phyloP scores from a whole-genome alignment of 2,113 vertebrate genomes.

The Zapus hudsonius region DNA sequence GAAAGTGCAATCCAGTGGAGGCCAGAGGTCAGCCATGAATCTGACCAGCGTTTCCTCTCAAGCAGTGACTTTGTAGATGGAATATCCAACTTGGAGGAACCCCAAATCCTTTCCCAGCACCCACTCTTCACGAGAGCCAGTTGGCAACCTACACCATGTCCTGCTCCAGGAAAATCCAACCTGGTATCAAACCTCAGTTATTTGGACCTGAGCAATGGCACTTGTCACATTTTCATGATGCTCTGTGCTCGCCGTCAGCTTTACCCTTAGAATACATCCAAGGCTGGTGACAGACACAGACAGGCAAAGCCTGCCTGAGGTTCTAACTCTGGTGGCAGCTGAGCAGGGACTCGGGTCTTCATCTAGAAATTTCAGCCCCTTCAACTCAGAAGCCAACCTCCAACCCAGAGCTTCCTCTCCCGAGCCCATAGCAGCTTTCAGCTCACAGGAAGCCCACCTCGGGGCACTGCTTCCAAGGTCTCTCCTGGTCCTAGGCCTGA shows the following conservation, averaged over 20 bases:
- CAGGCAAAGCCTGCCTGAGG: not conserved
- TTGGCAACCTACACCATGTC: not conserved
- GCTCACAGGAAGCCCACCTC: no score
- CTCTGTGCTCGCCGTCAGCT: rapidly evolving
- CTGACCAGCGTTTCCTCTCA: not conserved
- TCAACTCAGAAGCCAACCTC: not conserved
- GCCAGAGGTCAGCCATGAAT: not conserved
- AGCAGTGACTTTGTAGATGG: not conserved
- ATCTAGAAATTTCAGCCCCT: not conserved
- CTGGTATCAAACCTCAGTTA: not conserved
- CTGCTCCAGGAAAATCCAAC: not conserved
- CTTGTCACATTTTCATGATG: rapidly evolving
- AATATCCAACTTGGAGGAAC: not conserved
- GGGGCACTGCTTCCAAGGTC: no score
- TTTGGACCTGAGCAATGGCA: rapidly evolving
- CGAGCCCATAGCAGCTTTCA: not conserved
- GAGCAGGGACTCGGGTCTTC: not conserved
- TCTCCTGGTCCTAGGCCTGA: not conserved
- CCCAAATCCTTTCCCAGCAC: not conserved
- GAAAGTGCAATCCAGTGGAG: rapidly evolving
- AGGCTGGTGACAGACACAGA: not conserved
- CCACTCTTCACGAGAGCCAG: rapidly evolving
- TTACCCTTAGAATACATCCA: rapidly evolving
- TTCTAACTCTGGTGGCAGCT: not conserved
- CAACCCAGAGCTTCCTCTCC: not conserved